These are phyloP conservation scores for Tragelaphus imberbis DNA, from an alignment of 2,113 vertebrate species.

Conservation along the genomic window DNA sequence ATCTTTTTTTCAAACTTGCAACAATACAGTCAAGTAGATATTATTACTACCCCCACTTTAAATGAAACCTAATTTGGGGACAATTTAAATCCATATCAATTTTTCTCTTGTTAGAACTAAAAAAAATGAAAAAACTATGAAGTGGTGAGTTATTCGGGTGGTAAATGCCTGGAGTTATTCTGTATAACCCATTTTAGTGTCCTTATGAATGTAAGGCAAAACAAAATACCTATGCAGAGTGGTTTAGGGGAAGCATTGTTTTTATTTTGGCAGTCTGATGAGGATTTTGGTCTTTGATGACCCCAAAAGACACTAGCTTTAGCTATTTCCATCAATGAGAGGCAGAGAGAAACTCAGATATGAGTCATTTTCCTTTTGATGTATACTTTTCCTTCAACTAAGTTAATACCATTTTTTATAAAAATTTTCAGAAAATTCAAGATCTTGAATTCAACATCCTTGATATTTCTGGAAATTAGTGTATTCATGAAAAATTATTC, in stretches of 20 bases:
- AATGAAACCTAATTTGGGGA: slow-evolving; percentile 22
- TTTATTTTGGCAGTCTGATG: not conserved
- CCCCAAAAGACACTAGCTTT: not conserved
- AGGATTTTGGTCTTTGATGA: not conserved
- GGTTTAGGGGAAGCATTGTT: not conserved
- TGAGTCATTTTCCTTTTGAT: not conserved
- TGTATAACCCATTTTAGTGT: not conserved
- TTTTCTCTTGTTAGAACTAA: slow-evolving; percentile 1
- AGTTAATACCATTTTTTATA: not conserved
- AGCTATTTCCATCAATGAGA: not conserved
- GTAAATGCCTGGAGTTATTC: not conserved
- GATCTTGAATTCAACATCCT: not conserved
- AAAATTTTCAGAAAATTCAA: not conserved
- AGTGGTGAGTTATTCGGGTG: not conserved
- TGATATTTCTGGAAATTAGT: slow-evolving; percentile 20
- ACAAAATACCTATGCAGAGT: not conserved
- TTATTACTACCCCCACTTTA: not conserved
- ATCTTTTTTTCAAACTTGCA: not conserved
- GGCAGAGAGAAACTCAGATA: slow-evolving; percentile 8
- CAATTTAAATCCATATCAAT: slow-evolving; percentile 6
- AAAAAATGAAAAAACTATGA: not conserved
- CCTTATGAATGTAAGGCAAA: not conserved
- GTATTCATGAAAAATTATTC: slow-evolving; percentile 3
- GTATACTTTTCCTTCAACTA: not conserved
- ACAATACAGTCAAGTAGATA: not conserved